Percentiles rank a stretch among this genome's conserved stretches.
phyloP scores from a whole-genome alignment of 2,888 invertebrate species.

The Ophonus ardosiacus region DNA sequence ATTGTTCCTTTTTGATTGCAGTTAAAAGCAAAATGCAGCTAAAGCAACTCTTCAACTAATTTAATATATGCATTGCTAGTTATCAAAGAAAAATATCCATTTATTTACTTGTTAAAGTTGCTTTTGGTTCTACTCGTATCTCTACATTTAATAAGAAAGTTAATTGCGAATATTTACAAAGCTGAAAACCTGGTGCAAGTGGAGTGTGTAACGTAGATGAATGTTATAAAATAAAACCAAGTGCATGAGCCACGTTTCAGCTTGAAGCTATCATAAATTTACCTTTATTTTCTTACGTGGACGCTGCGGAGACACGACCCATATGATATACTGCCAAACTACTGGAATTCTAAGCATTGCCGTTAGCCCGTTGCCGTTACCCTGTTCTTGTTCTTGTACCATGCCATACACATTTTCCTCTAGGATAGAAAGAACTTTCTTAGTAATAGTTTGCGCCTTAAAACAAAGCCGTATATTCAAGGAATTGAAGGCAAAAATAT shows the following conservation, averaged over 20 bases:
- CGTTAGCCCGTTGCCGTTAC: background rate
- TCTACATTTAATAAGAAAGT: background rate
- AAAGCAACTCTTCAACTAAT: background rate
- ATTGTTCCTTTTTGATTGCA: too few species aligned
- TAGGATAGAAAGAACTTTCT: background rate
- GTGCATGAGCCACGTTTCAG: slow-evolving; percentile 24
- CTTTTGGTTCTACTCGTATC: background rate
- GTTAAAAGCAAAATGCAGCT: too few species aligned
- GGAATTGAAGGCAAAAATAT: too few species aligned
- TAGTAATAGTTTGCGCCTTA: background rate
- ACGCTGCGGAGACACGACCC: slow-evolving; percentile 33
- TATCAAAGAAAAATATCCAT: background rate
- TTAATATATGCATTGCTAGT: background rate
- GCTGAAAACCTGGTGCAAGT: slow-evolving; percentile 15
- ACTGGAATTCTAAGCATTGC: slow-evolving; percentile 48
- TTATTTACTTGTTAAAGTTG: background rate
- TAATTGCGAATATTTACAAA: slow-evolving; percentile 30
- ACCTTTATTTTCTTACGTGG: slow-evolving; percentile 51
- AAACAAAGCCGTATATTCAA: background rate
- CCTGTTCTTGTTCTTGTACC: background rate
- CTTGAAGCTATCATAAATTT: slow-evolving; percentile 39
- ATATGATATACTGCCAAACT: slow-evolving; percentile 41
- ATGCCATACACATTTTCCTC: slow-evolving; percentile 8
- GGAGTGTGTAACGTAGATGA: slow-evolving; percentile 22
- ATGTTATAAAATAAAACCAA: slow-evolving; percentile 38